Evolutionary conservation across 2,888 invertebrate species (phyloP).

Genomic region (Pachycephus smyrnensis): DNA sequence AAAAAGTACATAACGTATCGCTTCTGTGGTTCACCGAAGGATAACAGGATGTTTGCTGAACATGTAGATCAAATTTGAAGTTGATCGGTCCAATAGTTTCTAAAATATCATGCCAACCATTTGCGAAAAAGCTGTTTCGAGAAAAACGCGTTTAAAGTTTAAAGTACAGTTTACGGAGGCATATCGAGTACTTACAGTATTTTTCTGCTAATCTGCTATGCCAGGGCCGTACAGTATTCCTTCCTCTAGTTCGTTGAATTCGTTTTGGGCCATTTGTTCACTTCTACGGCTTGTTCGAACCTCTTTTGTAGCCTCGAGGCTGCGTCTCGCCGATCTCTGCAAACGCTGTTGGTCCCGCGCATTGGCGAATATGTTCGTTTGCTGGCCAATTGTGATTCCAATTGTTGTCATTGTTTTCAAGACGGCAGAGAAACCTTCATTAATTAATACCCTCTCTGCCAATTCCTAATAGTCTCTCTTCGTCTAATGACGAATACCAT

Average conservation of each 20-base stretch:
- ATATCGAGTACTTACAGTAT: constrained; percentile 4
- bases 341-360: constrained; percentile 12
- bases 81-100: too few relatives aligned
- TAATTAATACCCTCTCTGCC: background rate
- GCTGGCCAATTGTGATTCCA: constrained; percentile 10
- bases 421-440: constrained; percentile 1
- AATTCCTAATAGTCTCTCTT: background rate
- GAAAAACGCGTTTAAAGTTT: constrained; percentile 15
- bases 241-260: constrained; percentile 17
- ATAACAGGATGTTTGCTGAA: too few relatives aligned
- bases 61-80: too few relatives aligned
- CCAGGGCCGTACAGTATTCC: constrained; percentile 12
- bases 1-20: too few relatives aligned
- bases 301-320: constrained; percentile 13
- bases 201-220: constrained; percentile 15
- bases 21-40: too few relatives aligned
- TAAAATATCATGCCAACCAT: too few relatives aligned
- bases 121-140: background rate
- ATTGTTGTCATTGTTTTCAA: constrained; percentile 11
- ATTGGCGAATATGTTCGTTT: constrained; percentile 7
- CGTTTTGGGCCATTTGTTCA: constrained; percentile 3
- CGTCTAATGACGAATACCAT: background rate
- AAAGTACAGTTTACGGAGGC: constrained; percentile 10
- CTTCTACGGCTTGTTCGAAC: constrained; percentile 12
- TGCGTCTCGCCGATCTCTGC: constrained; percentile 15